Evolutionary conservation across 2,888 invertebrate species (phyloP), one percentile per base, ranked within the genome.

Genomic region (Ormyrus nitidulus): DNA sequence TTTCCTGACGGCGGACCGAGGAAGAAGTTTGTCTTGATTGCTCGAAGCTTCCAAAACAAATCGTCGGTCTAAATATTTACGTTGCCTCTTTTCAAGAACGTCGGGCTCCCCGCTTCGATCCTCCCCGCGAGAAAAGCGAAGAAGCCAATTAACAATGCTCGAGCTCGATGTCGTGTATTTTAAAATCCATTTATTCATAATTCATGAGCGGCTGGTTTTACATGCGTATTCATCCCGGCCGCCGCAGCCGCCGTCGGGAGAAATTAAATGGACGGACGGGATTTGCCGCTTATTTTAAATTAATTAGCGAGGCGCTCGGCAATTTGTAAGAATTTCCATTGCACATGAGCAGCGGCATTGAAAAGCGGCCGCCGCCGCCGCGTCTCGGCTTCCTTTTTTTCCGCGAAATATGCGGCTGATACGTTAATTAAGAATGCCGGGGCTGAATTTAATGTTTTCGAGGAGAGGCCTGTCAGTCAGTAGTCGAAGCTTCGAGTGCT

Each of bases 181-280:
- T 87, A 88, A 88, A 88, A 88, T 88, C 88, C 86, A 86, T 88
- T 74, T 88, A 88, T 88, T 88, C 88, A 88, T 88, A 88, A 88
- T 88, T 87, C 88, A 88, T 88, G 88, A 87, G 87, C 81, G 84
- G 83, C 81, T 48, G 78, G 77, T 81, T 80, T 13, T 58, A 49
- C 44, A 53, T 48, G 77, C 65, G 56, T 70, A 79, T 74, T 79
- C 74, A 79, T 69, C 34, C 34, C 34, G 13, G 13, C 13, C 13
- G 13, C 19, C 19, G 19, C 19, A 1, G 19, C 19, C 19, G 34
- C 34, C 34, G 34, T 34, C 34, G 34, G 34, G 34, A 34, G 10
- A 66, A 76, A 75, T 79, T 70, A 79, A 76, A 76, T 61, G 56
- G 79, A 76, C 68, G 71, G 76, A 70, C 72, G 64, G 73, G 73